Evolutionary conservation across 2,797 vertebrate species (phyloP), one percentile per base, ranked within the genome.

Genomic region (Percopsis omiscomaycus): DNA sequence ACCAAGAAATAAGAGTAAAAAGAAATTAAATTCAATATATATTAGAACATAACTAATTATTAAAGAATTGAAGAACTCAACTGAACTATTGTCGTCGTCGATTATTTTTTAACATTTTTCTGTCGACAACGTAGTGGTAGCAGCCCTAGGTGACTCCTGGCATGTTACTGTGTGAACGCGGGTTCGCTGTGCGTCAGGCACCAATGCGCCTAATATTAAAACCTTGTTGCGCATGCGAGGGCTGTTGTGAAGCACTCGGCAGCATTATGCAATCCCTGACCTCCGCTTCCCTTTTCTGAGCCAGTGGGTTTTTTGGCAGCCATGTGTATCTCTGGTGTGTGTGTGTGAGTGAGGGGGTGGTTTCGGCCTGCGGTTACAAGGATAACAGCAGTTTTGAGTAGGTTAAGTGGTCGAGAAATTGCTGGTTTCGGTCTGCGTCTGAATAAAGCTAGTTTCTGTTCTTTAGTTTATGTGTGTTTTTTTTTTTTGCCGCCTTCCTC

Each of bases 181-280:
- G 57, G 67, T 22, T 12, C 5, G 11, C 50, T 11, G 58, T 48
- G 47, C 37, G 59, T 30, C 22, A 51, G 3, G 55, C 9, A 61
- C 69, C 64, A 45, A n/a, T 64, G 64, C 45, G 27, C 53, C 60
- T 49, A 53, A 28, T 3, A 51, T 66, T 61, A 72, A 22, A 22
- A 73, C 66, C 59, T 69, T 15, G 30, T 62, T 2, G 11, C 50
- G 42, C 66, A 61, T 0, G 63, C 78, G 63, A 44, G 59, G 73
- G 66, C 73, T 64, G 66, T 69, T 42, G 72, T 80, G 68, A 64
- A 61, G 66, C 84, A 78, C 78, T 80, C 80, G 68, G 78, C 77
- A 66, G 79, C 78, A 79, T 91, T 91, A 89, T 84, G 84, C 87
- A 91, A 91, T 88, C 75, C 59, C 75, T 69, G 57, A 80, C 80